These are phyloP conservation scores for Enteromius treurensis DNA, from an alignment of 2,797 vertebrate genomes.

Conservation along the genomic window DNA sequence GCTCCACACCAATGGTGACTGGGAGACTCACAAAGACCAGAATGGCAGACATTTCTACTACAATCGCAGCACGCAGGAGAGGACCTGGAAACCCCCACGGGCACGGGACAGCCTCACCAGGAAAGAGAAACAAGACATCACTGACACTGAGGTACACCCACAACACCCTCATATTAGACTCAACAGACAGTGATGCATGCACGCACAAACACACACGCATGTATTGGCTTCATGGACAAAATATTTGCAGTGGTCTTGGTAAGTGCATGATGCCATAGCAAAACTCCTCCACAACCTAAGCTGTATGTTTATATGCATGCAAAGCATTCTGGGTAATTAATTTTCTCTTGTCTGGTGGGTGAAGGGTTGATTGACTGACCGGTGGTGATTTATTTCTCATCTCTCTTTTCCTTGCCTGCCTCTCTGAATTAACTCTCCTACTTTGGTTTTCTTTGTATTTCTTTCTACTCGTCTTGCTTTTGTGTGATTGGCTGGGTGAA, in stretches of 20 bases:
- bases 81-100: slow-evolving; percentile 95
- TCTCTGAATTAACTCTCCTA: slow-evolving; percentile 50
- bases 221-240: not conserved
- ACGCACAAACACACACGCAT: not conserved
- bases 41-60: slow-evolving; percentile 93
- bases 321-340: not conserved
- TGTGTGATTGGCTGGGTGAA: slow-evolving; percentile 64
- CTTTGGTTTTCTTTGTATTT: slow-evolving; percentile 67
- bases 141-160: slow-evolving; percentile 85
- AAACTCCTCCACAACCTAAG: not conserved
- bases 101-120: slow-evolving; percentile 83
- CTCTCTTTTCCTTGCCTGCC: slow-evolving; percentile 1
- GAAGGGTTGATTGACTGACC: not conserved
- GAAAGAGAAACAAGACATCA: slow-evolving; percentile 73
- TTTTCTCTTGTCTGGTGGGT: not conserved
- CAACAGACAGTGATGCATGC: slow-evolving; percentile 5
- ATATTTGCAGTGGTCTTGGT: not conserved
- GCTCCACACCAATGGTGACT: slow-evolving; percentile 88
- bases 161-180: not conserved
- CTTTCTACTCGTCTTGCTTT: slow-evolving; percentile 61
- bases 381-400: slow-evolving; percentile 32
- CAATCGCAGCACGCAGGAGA: slow-evolving; percentile 88
- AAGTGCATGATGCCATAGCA: slow-evolving; percentile 31
- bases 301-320: slow-evolving; percentile 12
- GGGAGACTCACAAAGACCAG: slow-evolving; percentile 94